Evolutionary conservation across 1,140 invertebrate genomes (phyloP).

Genomic region (Rhyacophila brunnea): DNA sequence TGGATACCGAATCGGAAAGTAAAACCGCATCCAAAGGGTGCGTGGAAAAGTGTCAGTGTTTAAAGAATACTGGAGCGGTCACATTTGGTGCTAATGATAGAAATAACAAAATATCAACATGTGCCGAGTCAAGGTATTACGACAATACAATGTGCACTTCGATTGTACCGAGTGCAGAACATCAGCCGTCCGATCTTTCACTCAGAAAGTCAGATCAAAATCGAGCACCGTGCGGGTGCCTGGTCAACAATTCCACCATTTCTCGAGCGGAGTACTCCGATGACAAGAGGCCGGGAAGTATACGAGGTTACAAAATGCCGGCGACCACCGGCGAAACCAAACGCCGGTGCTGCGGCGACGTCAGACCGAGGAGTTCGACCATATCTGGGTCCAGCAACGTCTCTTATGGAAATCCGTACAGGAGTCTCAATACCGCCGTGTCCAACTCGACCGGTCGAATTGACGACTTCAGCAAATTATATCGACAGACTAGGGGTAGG

Average conservation of each 20-base stretch:
- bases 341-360: conserved; percentile 18
- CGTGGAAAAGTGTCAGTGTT: conserved; percentile 9
- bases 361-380: conserved; percentile 23
- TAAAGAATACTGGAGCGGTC: no score
- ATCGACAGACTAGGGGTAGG: conserved; percentile 4
- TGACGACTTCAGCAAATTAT: conserved; percentile 21
- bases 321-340: conserved; percentile 5
- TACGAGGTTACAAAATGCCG: not conserved
- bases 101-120: no score
- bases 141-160: conserved; percentile 10
- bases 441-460: conserved; percentile 14
- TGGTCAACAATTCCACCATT: not conserved
- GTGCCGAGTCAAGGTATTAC: not conserved
- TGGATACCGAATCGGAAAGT: conserved; percentile 8
- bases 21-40: not conserved
- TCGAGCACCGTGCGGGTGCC: conserved; percentile 13
- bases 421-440: not conserved
- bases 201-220: not conserved
- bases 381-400: conserved; percentile 10
- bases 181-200: not conserved
- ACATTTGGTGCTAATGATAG: no score
- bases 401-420: conserved; percentile 2
- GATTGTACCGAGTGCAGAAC: not conserved
- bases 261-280: not conserved
- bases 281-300: not conserved